Evolutionary conservation across 2,888 invertebrate genomes (phyloP).

Genomic region (Aleiodes leptofemur): DNA sequence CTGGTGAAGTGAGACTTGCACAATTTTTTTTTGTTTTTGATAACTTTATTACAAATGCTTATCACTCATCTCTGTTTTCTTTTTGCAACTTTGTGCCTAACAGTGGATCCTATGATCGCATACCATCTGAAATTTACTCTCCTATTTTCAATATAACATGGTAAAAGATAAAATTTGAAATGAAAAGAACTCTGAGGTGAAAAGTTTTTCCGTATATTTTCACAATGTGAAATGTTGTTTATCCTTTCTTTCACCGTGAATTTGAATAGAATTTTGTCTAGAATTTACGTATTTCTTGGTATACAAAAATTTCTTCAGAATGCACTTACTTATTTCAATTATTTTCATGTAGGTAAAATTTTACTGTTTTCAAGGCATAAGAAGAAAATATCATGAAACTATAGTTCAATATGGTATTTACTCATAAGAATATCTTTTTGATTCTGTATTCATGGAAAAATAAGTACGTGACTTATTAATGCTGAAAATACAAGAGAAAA

Average conservation of each 20-base stretch:
- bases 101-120: not conserved
- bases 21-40: too few relatives aligned
- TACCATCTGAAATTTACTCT: not conserved
- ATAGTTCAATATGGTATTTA: too few relatives aligned
- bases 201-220: slow-evolving; percentile 21
- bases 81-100: too few relatives aligned
- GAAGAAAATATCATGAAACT: not conserved
- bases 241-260: not conserved
- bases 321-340: slow-evolving; percentile 14
- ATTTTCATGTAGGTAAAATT: slow-evolving; percentile 8
- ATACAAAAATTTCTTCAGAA: slow-evolving; percentile 5
- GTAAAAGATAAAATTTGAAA: too few relatives aligned
- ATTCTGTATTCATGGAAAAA: too few relatives aligned
- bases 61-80: too few relatives aligned
- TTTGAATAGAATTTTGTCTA: slow-evolving; percentile 3
- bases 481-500: not conserved
- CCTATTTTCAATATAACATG: not conserved
- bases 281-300: slow-evolving; percentile 5
- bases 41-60: too few relatives aligned
- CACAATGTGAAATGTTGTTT: not conserved
- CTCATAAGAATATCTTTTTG: too few relatives aligned
- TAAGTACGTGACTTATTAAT: not conserved
- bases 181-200: not conserved
- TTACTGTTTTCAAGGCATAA: not conserved
- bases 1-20: too few relatives aligned